A percentile compares a stretch with the other conserved stretches of the same genome.
phyloP scores from a whole-genome alignment of 2,888 invertebrate genomes.

The Drosophila gaucha region DNA sequence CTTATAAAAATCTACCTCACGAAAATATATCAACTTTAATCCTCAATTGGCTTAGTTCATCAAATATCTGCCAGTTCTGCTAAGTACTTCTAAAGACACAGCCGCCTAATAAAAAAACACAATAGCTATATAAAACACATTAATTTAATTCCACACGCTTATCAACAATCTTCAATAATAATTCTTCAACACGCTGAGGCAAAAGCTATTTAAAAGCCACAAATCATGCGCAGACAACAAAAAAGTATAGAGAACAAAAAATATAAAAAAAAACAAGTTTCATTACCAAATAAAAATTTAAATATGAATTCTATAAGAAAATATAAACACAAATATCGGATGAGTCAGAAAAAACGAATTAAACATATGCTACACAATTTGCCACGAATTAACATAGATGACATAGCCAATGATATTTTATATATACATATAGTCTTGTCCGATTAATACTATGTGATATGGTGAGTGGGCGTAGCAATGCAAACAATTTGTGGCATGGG shows the following conservation, averaged over 20 bases:
- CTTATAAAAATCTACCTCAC: too few species aligned
- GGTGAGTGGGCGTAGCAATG: constrained; percentile 6
- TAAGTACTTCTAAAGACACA: constrained; percentile 1
- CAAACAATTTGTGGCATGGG: constrained; percentile 18
- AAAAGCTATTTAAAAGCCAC: constrained; percentile 69
- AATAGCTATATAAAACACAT: constrained; percentile 28
- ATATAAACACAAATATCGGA: constrained; percentile 16
- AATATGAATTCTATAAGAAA: constrained; percentile 17
- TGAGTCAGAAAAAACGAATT: constrained; percentile 55
- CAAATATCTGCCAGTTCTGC: background rate
- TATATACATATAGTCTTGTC: background rate
- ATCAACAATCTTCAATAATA: constrained; percentile 50
- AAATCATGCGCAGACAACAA: constrained; percentile 52
- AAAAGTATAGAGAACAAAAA: constrained; percentile 11
- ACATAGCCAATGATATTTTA: constrained; percentile 23
- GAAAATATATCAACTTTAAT: background rate
- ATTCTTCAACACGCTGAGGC: constrained; percentile 46
- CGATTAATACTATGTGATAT: background rate
- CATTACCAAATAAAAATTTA: constrained; percentile 16
- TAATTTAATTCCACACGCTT: constrained; percentile 53
- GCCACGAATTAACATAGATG: constrained; percentile 50
- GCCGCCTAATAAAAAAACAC: background rate
- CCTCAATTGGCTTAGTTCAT: background rate
- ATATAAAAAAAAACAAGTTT: constrained; percentile 44
- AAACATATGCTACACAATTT: constrained; percentile 33